Conservation (phyloP, 2,797 vertebrate species). For the Notoglanidium macrostoma region DNA sequence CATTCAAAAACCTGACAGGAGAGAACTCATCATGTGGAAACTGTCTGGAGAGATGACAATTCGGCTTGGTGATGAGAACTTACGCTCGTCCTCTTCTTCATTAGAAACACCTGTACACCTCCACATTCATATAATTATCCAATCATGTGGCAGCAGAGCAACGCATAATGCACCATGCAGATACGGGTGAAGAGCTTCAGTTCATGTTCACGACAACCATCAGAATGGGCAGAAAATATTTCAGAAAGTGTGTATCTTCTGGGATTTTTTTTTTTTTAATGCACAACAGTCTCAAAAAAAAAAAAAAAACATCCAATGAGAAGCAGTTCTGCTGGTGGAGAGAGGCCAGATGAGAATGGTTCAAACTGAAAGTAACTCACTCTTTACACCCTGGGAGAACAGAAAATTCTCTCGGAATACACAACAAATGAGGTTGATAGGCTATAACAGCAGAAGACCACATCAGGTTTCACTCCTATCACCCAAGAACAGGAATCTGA, state of each 20-base stretch:
- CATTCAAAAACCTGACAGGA: background rate
- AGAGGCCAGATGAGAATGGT: background rate
- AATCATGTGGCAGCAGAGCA: background rate
- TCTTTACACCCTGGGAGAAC: background rate
- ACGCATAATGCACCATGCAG: background rate
- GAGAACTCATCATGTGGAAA: background rate
- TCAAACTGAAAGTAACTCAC: background rate
- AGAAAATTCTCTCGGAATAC: background rate
- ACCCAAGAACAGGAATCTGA: background rate
- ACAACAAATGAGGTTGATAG: background rate
- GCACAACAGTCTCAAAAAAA: background rate
- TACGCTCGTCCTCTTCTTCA: background rate
- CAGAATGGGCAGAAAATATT: background rate
- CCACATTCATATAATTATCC: background rate
- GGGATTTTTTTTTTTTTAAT: background rate
- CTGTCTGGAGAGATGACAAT: background rate
- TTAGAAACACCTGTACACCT: background rate
- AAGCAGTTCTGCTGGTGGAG: background rate
- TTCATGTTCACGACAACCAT: background rate
- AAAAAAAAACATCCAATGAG: background rate
- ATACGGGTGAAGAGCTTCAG: background rate
- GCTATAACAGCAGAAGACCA: background rate
- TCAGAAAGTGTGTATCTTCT: background rate
- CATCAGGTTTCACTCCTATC: background rate
- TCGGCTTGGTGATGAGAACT: no score